Evolutionary conservation across 2,113 vertebrate species (phyloP).

Genomic region (Rhea americana): DNA sequence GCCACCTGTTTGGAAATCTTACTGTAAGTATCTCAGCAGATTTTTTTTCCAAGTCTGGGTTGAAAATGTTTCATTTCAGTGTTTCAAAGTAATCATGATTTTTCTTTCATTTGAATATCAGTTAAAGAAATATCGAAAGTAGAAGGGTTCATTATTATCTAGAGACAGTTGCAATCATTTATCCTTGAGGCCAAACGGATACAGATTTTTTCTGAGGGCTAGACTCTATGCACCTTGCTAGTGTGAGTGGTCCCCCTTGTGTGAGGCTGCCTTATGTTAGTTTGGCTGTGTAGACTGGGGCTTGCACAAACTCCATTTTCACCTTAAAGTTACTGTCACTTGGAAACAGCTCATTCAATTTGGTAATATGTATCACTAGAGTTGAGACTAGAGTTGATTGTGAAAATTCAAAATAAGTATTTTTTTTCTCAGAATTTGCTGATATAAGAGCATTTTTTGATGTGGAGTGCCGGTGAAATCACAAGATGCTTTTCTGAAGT

Average conservation of each 20-base stretch:
- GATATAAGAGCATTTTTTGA: background rate
- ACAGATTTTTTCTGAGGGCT: background rate
- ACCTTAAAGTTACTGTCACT: background rate
- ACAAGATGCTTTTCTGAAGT: background rate
- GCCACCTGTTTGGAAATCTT: constrained; percentile 92
- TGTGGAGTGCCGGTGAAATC: background rate
- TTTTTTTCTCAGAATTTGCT: background rate
- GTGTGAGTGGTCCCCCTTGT: fast-evolving
- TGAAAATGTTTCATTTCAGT: background rate
- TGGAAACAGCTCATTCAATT: background rate
- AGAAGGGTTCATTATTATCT: background rate
- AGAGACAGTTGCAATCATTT: background rate
- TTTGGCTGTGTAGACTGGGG: background rate
- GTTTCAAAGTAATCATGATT: background rate
- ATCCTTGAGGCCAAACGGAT: background rate
- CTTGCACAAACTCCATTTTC: background rate
- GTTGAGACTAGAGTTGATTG: background rate
- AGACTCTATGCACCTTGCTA: background rate
- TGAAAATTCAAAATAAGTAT: background rate
- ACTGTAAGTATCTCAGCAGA: constrained; percentile 80
- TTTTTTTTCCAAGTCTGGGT: background rate
- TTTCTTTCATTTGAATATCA: background rate
- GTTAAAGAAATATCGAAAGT: background rate
- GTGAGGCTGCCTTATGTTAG: background rate
- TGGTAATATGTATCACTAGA: background rate